These are phyloP conservation scores for Gorsachius goisagi DNA, from an alignment of 2,113 vertebrate genomes.

Conservation along the genomic window DNA sequence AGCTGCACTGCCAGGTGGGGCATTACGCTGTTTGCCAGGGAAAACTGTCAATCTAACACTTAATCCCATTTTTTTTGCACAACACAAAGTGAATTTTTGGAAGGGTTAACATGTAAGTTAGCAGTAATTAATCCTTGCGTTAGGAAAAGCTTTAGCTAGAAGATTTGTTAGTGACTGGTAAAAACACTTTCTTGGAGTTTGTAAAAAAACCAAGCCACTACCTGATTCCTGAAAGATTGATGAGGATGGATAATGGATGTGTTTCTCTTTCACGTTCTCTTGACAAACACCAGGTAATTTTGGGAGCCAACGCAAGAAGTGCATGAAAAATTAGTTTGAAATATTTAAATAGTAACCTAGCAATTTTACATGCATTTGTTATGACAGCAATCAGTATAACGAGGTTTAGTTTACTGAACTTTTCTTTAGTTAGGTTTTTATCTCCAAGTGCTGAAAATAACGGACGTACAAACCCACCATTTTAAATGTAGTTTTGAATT, in stretches of 20 bases:
- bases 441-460: not conserved
- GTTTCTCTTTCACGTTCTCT: not conserved
- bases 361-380: not conserved
- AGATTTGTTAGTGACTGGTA: slow-evolving; percentile 17
- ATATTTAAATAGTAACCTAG: not conserved
- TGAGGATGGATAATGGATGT: not conserved
- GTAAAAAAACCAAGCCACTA: not conserved
- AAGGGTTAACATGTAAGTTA: slow-evolving; percentile 40
- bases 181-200: not conserved
- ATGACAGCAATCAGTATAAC: not conserved
- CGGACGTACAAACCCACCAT: not conserved
- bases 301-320: not conserved
- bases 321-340: not conserved
- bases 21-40: not conserved
- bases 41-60: slow-evolving; percentile 39
- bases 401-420: not conserved
- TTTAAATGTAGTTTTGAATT: not conserved
- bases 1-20: slow-evolving; percentile 53
- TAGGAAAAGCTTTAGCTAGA: slow-evolving; percentile 15
- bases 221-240: not conserved
- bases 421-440: not conserved
- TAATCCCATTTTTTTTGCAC: slow-evolving; percentile 34
- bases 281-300: not conserved
- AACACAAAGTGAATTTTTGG: slow-evolving; percentile 2
- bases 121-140: slow-evolving; percentile 57